Percentiles rank a stretch among this genome's conserved stretches.
Conservation (phyloP, 30 jellyfish, hydroid and myxozoan species). For the Hydractinia symbiolongicarpus region DNA sequence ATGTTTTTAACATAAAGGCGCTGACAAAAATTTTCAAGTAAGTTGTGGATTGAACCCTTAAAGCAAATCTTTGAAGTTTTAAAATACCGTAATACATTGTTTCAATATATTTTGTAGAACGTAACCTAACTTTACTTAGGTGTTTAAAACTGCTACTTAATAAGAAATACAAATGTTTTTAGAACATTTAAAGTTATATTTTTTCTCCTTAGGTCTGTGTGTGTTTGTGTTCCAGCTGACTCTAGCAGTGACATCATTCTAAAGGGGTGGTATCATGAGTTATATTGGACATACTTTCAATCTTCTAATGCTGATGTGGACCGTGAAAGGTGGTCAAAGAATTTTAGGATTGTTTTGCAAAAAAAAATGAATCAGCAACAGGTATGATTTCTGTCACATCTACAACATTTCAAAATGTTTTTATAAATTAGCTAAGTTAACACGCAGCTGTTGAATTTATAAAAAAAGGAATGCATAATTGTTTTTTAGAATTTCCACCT, state of each 20-base stretch:
- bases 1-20: slow-evolving; percentile 47
- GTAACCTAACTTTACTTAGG: too few relatives aligned
- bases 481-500: too few relatives aligned
- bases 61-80: neutral
- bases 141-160: too few relatives aligned
- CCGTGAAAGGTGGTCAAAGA: slow-evolving; percentile 56
- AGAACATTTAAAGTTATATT: neutral
- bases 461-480: too few relatives aligned
- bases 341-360: slow-evolving; percentile 38
- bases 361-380: slow-evolving; percentile 41
- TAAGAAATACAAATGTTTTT: neutral
- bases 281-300: slow-evolving; percentile 40
- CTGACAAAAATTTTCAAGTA: slow-evolving; percentile 45
- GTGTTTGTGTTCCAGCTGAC: slow-evolving; percentile 34
- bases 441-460: too few relatives aligned
- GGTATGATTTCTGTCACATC: slow-evolving; percentile 26
- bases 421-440: too few relatives aligned
- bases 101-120: too few relatives aligned
- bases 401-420: too few relatives aligned
- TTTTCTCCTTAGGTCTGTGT: slow-evolving; percentile 34
- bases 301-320: slow-evolving; percentile 53
- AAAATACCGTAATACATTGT: neutral
- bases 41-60: neutral
- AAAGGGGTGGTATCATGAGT: slow-evolving; percentile 53
- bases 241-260: slow-evolving; percentile 41